Evolutionary conservation across 2,113 vertebrate species (phyloP).

Genomic region (Tachysurus vachellii): DNA sequence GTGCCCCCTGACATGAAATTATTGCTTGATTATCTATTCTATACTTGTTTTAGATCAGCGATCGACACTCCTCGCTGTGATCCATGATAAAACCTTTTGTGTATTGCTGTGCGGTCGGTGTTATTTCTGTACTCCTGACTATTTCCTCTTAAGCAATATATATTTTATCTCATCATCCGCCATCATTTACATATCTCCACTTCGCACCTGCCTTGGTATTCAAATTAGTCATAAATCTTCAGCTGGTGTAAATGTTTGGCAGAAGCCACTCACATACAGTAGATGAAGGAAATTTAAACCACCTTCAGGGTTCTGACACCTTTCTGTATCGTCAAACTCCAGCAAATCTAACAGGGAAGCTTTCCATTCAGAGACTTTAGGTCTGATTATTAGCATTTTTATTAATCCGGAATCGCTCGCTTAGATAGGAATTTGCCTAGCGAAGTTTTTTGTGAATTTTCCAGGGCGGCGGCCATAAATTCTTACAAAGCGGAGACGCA

Average conservation of each 20-base stretch:
- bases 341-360: constrained; percentile 49
- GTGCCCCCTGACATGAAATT: neutral
- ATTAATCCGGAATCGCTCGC: constrained; percentile 69
- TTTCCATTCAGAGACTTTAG: constrained; percentile 62
- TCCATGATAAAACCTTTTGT: neutral
- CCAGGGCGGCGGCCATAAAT: constrained; percentile 65
- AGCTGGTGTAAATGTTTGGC: constrained; percentile 2
- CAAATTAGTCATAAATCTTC: constrained; percentile 27
- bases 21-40: neutral
- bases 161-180: constrained; percentile 28
- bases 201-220: constrained; percentile 30
- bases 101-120: neutral
- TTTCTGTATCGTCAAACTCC: constrained; percentile 14
- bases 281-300: constrained; percentile 29
- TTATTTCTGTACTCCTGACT: constrained; percentile 5
- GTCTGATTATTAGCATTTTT: constrained; percentile 68
- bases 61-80: neutral
- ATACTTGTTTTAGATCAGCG: neutral
- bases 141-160: neutral
- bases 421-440: constrained; percentile 62
- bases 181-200: constrained; percentile 25
- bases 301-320: constrained; percentile 5
- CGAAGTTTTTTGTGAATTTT: constrained; percentile 52
- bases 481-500: constrained; percentile 62
- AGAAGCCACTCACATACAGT: constrained; percentile 29